Conservation (phyloP, 2,113 vertebrate species). For the Syngnathus typhle region DNA sequence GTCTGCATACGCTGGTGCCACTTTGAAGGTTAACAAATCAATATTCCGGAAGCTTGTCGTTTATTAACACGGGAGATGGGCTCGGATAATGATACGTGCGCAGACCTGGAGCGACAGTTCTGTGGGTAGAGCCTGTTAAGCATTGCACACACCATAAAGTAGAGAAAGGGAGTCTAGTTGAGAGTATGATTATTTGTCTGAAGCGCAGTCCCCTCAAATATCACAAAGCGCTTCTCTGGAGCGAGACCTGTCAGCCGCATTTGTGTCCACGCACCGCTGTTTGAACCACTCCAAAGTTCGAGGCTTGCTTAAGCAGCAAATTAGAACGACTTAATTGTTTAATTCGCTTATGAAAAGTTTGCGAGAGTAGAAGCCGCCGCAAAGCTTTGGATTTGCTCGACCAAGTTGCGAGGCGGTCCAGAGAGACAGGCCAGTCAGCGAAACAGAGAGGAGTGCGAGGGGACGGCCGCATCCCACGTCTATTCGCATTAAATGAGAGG, state of each 20-base stretch:
- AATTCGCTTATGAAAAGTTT: constrained; percentile 56
- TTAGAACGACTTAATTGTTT: constrained; percentile 49
- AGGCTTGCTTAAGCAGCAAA: constrained; percentile 24
- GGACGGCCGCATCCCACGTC: constrained; percentile 62
- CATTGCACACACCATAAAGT: constrained; percentile 27
- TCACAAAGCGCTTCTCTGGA: constrained; percentile 35
- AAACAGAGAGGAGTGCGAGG: constrained; percentile 46
- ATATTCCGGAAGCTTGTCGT: constrained; percentile 51
- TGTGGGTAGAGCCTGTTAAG: constrained; percentile 32
- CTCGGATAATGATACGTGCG: constrained; percentile 42
- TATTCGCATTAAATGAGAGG: constrained; percentile 68
- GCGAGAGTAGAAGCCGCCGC: constrained; percentile 7
- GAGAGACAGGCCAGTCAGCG: constrained; percentile 45
- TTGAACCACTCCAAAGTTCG: constrained; percentile 25
- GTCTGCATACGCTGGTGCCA: constrained; percentile 28
- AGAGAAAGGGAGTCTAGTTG: constrained; percentile 50
- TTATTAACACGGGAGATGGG: constrained; percentile 50
- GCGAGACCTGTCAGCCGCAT: constrained; percentile 47
- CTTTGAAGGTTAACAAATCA: constrained; percentile 59
- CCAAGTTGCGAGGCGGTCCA: constrained; percentile 29
- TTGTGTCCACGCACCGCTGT: constrained; percentile 23
- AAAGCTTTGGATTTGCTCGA: constrained; percentile 45
- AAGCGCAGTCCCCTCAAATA: constrained; percentile 46
- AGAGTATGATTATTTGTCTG: constrained; percentile 55
- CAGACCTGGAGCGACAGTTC: constrained; percentile 38